Percentiles rank a stretch among this genome's conserved stretches.
Conservation (phyloP, 2,113 vertebrate genomes). For the Elanus axillaris region DNA sequence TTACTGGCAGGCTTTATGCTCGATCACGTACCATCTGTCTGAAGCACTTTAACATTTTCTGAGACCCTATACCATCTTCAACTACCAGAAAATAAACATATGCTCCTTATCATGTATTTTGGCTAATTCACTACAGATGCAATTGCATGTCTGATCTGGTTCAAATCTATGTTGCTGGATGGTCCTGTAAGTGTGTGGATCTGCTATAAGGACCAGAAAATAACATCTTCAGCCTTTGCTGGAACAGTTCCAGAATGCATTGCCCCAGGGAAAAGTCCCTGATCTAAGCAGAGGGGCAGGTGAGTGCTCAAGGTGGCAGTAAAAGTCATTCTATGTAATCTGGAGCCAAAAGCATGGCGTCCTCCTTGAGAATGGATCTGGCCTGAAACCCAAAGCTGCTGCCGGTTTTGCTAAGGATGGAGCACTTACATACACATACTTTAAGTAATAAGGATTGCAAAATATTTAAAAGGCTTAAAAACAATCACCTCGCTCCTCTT, state of each 20-base stretch:
- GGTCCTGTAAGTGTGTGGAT: neutral
- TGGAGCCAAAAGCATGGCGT: neutral
- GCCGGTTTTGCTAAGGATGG: neutral
- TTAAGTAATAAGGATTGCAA: rapidly evolving
- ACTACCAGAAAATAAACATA: neutral
- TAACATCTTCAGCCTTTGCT: neutral
- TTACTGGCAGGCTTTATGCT: neutral
- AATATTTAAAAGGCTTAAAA: neutral
- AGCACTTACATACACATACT: neutral
- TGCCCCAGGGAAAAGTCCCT: neutral
- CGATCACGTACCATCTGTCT: neutral
- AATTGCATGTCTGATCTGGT: neutral
- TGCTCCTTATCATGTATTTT: neutral
- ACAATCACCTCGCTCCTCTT: neutral
- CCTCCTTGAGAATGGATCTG: neutral
- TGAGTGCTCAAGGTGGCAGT: neutral
- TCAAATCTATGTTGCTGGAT: neutral
- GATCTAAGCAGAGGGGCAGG: neutral
- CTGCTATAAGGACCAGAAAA: neutral
- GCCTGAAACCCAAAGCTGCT: neutral
- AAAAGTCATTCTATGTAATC: neutral
- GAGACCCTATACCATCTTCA: neutral
- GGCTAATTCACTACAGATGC: neutral
- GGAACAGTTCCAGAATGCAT: neutral
- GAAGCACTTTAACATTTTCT: neutral